A percentile compares a stretch with the other conserved stretches of the same genome.
Conservation (phyloP, 2,797 vertebrate genomes). For the Coreius guichenoti region DNA sequence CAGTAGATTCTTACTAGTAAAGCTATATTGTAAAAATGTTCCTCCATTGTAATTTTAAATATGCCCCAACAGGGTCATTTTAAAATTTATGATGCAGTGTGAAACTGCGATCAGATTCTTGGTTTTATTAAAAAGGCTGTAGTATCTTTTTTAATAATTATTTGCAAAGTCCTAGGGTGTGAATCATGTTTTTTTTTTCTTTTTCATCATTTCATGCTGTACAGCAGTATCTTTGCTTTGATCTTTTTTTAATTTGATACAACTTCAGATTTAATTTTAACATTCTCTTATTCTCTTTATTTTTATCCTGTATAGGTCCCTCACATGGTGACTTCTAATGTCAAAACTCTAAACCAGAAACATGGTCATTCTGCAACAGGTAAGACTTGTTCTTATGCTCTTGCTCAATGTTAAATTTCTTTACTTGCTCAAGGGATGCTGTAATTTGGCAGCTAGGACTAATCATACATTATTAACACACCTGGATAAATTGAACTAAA, state of each 20-base stretch:
- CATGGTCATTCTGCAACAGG: constrained; percentile 67
- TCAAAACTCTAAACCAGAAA: constrained; percentile 58
- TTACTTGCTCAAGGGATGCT: neutral
- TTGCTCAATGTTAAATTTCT: neutral
- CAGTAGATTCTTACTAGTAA: neutral
- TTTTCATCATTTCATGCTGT: neutral
- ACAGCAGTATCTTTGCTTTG: neutral
- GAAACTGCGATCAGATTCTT: constrained; percentile 5
- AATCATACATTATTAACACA: neutral
- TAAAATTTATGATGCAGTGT: constrained; percentile 6
- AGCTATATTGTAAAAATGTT: constrained; percentile 5
- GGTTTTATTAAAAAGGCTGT: neutral
- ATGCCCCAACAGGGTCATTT: neutral
- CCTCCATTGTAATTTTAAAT: constrained; percentile 4
- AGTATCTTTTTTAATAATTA: constrained; percentile 4
- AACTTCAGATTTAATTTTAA: neutral
- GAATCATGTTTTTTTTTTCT: neutral
- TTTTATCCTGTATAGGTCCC: constrained; percentile 37
- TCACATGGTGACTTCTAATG: constrained; percentile 58
- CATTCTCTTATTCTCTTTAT: neutral
- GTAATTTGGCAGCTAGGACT: neutral
- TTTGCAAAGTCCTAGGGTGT: neutral
- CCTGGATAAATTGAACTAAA: neutral
- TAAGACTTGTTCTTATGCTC: constrained; percentile 7
- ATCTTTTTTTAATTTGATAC: neutral